phyloP scores from a whole-genome alignment of 2,797 vertebrate species.

The Mus caroli region DNA sequence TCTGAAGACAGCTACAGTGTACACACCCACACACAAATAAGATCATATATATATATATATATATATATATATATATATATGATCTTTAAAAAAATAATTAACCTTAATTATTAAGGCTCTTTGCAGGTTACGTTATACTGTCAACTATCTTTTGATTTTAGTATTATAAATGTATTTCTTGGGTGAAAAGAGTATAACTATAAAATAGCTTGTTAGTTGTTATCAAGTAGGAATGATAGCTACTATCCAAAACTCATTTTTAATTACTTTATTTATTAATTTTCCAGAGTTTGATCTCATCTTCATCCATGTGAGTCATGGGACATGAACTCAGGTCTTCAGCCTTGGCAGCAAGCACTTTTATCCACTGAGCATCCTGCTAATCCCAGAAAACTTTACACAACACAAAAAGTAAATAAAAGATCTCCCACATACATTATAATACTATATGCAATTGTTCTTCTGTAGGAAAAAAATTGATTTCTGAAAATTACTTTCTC shows the following conservation, averaged over 20 bases:
- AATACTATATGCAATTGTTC: slow-evolving; percentile 6
- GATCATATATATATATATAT: too few species aligned
- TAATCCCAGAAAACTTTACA: slow-evolving; percentile 23
- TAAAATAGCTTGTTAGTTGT: slow-evolving; percentile 55
- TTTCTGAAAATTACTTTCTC: slow-evolving; percentile 52
- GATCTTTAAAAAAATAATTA: too few species aligned
- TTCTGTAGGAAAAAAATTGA: slow-evolving; percentile 21
- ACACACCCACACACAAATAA: too few species aligned
- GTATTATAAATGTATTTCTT: slow-evolving; percentile 59
- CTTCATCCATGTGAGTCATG: not conserved
- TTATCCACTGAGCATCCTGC: not conserved
- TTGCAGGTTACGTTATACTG: slow-evolving; percentile 50
- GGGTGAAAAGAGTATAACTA: slow-evolving; percentile 66
- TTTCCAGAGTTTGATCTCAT: not conserved
- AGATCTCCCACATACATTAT: not conserved
- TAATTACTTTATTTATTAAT: not conserved
- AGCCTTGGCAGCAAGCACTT: not conserved
- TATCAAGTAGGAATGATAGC: slow-evolving; percentile 31
- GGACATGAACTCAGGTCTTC: not conserved
- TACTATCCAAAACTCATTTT: not conserved
- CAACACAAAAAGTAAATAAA: slow-evolving; percentile 24
- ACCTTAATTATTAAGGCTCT: slow-evolving; percentile 71
- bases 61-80: too few species aligned
- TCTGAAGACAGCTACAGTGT: too few species aligned
- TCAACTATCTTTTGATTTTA: slow-evolving; percentile 75